phyloP scores from a whole-genome alignment of 2,888 invertebrate species.

The Ecliptopera silaceata region DNA sequence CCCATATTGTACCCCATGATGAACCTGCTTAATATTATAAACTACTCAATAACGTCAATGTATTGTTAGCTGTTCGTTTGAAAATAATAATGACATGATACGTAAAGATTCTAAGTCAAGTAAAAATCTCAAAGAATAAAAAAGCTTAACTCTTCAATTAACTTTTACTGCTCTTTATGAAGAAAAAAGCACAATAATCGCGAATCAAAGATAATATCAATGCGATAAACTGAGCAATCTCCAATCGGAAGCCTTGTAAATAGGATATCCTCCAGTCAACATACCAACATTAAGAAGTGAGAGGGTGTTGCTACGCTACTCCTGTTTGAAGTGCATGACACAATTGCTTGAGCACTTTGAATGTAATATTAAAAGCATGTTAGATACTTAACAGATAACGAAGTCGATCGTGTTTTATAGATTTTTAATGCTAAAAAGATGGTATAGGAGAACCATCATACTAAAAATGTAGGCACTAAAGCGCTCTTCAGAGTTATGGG shows the following conservation, averaged over 20 bases:
- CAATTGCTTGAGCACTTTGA: slow-evolving; percentile 22
- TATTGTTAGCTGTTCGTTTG: too few relatives aligned
- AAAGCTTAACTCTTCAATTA: too few relatives aligned
- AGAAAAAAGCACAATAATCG: slow-evolving; percentile 34
- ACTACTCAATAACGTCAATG: too few relatives aligned
- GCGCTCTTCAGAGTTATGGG: too few relatives aligned
- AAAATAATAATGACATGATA: too few relatives aligned
- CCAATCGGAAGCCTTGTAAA: slow-evolving; percentile 61
- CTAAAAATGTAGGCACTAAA: too few relatives aligned
- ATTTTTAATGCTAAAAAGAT: too few relatives aligned
- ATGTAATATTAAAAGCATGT: slow-evolving; percentile 17
- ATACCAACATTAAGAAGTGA: slow-evolving; percentile 34
- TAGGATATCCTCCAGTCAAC: slow-evolving; percentile 59
- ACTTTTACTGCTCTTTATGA: neutral
- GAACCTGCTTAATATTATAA: neutral
- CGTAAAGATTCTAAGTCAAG: too few relatives aligned
- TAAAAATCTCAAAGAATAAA: too few relatives aligned
- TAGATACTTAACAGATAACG: neutral
- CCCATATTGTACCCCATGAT: slow-evolving; percentile 5
- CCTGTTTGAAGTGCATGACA: slow-evolving; percentile 32
- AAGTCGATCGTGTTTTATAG: neutral
- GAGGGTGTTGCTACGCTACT: slow-evolving; percentile 59
- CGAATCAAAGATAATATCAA: slow-evolving; percentile 44
- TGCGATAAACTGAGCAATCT: slow-evolving; percentile 58
- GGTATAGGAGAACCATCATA: too few relatives aligned